Percentiles rank a stretch among this genome's conserved stretches.
These are phyloP conservation scores for Cotesia congregata DNA, from an alignment of 2,888 invertebrate species.

Conservation along the genomic window DNA sequence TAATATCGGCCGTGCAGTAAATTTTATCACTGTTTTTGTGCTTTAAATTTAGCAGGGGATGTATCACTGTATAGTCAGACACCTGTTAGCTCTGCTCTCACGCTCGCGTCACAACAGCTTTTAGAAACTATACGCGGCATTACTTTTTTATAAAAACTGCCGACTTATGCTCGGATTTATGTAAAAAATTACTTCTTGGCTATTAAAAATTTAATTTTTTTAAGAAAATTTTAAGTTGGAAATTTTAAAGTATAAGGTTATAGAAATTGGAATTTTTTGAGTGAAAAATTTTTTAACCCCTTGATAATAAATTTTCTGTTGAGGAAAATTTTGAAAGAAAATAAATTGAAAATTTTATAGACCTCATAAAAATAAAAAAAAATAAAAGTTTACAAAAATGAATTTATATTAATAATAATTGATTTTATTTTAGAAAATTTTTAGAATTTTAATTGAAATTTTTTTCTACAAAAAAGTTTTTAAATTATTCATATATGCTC, in stretches of 20 bases:
- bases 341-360: too few relatives aligned
- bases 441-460: too few relatives aligned
- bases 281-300: conserved; percentile 5
- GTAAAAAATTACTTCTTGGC: background rate
- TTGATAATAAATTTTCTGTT: background rate
- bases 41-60: too few relatives aligned
- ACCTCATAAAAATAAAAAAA: too few relatives aligned
- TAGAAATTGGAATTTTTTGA: background rate
- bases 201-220: background rate
- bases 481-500: too few relatives aligned
- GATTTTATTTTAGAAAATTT: too few relatives aligned
- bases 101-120: conserved; percentile 51
- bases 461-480: too few relatives aligned
- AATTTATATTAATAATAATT: too few relatives aligned
- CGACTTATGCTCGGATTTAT: background rate
- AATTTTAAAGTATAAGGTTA: too few relatives aligned
- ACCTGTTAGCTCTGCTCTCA: conserved; percentile 65
- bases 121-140: conserved; percentile 39
- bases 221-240: too few relatives aligned
- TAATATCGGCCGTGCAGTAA: background rate
- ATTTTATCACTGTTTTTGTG: conserved; percentile 19
- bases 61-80: conserved; percentile 67
- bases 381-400: too few relatives aligned
- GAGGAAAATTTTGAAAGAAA: background rate
- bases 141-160: background rate